Evolutionary conservation across 2,888 invertebrate species (phyloP), one percentile per base, ranked within the genome.

Genomic region (Lasioglossum calceatum): DNA sequence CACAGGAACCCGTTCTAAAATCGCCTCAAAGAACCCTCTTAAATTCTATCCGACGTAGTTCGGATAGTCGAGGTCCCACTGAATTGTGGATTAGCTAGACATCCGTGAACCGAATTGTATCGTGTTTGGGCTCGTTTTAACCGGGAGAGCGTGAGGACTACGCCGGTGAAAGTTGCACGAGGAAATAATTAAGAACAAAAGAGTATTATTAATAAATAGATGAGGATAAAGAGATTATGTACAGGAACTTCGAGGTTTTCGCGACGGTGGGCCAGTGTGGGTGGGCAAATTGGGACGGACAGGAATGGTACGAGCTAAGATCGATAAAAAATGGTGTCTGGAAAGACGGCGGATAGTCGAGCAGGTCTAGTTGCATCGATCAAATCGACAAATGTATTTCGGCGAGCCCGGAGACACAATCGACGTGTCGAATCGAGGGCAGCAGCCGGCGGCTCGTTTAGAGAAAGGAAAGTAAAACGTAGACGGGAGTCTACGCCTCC

Each of bases 391-490:
- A 67, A 36, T 32, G 64, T 84, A 87, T 88, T 90, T 88, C 85
- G 90, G 88, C 73, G 80, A 72, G 70, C 74, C 71, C 50, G 84
- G 85, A 73, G 92, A 86, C 86, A 90, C 88, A 91, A 91, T 92
- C 92, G 91, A 91, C 78, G 91, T 81, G 79, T 90, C 84, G 89
- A 91, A 92, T 92, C 89, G 91, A 92, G 92, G 92, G 92, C 92
- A 92, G 87, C 86, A 87, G 81, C 81, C 86, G 70, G 87, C 88
- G 82, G 89, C 84, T 91, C 91, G 91, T 91, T 89, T 91, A 90
- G 92, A 92, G 92, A 92, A 92, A 92, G 92, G 92, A 92, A 92
- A 92, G 92, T 92, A 85, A 88, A 87, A 81, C 87, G 84, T 77
- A 88, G 85, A 84, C 88, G 77, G 71, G 81, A 84, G 82, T 86